Evolutionary conservation across 2,797 vertebrate species (phyloP).

Genomic region (Glyptemys insculpta): DNA sequence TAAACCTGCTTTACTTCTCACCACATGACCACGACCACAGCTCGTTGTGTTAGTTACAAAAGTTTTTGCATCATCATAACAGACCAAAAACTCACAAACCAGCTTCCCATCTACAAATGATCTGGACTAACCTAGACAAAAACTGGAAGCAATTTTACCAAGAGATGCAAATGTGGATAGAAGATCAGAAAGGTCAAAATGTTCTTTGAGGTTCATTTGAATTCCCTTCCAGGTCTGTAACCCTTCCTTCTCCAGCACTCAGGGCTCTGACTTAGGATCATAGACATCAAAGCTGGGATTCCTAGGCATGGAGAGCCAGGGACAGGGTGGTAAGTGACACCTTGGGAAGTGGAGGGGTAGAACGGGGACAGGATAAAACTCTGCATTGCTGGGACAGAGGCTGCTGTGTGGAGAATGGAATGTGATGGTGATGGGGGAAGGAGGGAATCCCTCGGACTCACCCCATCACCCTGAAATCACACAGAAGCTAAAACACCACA

Average conservation of each 20-base stretch:
- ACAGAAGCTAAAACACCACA: too few relatives aligned
- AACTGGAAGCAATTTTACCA: not conserved
- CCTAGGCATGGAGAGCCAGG: too few relatives aligned
- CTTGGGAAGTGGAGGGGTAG: too few relatives aligned
- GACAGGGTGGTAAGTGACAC: too few relatives aligned
- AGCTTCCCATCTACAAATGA: not conserved
- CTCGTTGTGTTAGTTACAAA: not conserved
- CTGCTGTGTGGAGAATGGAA: too few relatives aligned
- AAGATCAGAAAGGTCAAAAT: not conserved
- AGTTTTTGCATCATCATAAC: not conserved
- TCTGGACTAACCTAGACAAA: not conserved
- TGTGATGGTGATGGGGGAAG: too few relatives aligned
- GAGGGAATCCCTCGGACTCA: too few relatives aligned
- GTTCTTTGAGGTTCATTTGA: not conserved
- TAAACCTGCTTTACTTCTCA: not conserved
- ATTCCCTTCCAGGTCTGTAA: not conserved
- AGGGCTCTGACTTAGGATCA: not conserved
- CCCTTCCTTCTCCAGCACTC: not conserved
- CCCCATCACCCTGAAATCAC: too few relatives aligned
- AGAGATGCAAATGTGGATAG: not conserved
- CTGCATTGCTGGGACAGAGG: too few relatives aligned
- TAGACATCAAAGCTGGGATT: not conserved
- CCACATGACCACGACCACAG: not conserved
- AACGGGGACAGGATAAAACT: too few relatives aligned
- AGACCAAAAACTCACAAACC: not conserved